Conservation (phyloP, 2,797 vertebrate species). For the Cottoperca gobio region DNA sequence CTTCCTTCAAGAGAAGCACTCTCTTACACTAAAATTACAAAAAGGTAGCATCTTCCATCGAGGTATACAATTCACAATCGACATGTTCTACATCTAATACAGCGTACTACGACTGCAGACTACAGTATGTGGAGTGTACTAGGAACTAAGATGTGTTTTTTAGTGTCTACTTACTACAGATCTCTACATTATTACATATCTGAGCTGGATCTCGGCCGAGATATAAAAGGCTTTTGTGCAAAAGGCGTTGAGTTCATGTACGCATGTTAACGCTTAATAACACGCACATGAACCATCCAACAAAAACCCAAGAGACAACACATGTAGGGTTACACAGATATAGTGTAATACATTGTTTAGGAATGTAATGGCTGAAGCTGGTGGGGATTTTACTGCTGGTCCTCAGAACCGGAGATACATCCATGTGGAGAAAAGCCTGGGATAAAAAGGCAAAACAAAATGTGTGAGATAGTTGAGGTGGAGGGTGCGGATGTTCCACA, state of each 20-base stretch:
- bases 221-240: conserved; percentile 14
- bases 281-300: background rate
- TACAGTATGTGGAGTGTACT: conserved; percentile 15
- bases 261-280: background rate
- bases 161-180: background rate
- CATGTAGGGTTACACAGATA: background rate
- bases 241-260: conserved; percentile 24
- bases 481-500: background rate
- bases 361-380: conserved; percentile 19
- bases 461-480: background rate
- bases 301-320: background rate
- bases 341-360: conserved; percentile 5
- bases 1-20: conserved; percentile 31
- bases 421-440: conserved; percentile 12
- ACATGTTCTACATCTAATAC: conserved; percentile 27
- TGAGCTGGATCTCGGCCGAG: background rate
- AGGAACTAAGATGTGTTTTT: background rate
- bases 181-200: background rate
- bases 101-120: conserved; percentile 3
- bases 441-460: background rate
- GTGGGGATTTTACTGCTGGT: conserved; percentile 24
- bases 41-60: conserved; percentile 20
- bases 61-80: conserved; percentile 45
- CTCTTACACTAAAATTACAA: conserved; percentile 13
- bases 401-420: background rate